phyloP scores from a whole-genome alignment of 2,888 invertebrate genomes.

The Metalampra italica region DNA sequence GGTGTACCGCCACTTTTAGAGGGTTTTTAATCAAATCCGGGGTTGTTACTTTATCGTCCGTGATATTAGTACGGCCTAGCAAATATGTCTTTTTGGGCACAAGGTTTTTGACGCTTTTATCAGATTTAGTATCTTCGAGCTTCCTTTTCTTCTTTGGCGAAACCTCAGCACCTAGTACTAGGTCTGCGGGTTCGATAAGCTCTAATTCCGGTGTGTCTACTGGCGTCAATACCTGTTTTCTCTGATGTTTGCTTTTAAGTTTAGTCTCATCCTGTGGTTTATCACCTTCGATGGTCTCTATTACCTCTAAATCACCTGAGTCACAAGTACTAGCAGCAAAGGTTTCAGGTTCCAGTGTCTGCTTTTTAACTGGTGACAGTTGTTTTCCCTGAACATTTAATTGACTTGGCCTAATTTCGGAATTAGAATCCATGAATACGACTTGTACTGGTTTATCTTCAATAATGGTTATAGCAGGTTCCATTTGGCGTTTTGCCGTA shows the following conservation, averaged over 20 bases:
- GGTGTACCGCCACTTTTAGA: slow-evolving; percentile 31
- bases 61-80: slow-evolving; percentile 39
- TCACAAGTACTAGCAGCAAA: slow-evolving; percentile 39
- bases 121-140: slow-evolving; percentile 47
- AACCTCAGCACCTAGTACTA: slow-evolving; percentile 41
- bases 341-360: slow-evolving; percentile 27
- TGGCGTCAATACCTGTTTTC: slow-evolving; percentile 71
- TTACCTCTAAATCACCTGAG: slow-evolving; percentile 50
- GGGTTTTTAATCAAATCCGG: slow-evolving; percentile 28
- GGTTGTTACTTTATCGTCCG: slow-evolving; percentile 31
- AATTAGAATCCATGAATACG: slow-evolving; percentile 52
- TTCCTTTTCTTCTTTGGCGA: slow-evolving; percentile 65
- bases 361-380: slow-evolving; percentile 50
- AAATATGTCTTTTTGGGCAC: slow-evolving; percentile 66
- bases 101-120: slow-evolving; percentile 47
- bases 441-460: slow-evolving; percentile 72
- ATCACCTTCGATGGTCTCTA: slow-evolving; percentile 40
- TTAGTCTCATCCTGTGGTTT: slow-evolving; percentile 50
- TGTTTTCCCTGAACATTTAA: slow-evolving; percentile 61
- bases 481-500: slow-evolving; percentile 57
- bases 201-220: slow-evolving; percentile 67
- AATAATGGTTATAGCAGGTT: slow-evolving; percentile 58
- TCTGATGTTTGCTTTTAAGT: slow-evolving; percentile 63
- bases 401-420: slow-evolving; percentile 43
- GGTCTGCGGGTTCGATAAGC: slow-evolving; percentile 61